A percentile compares a stretch with the other conserved stretches of the same genome.
Evolutionary conservation across 1,140 invertebrate species (phyloP).

Genomic region (Scaptomyza montana): DNA sequence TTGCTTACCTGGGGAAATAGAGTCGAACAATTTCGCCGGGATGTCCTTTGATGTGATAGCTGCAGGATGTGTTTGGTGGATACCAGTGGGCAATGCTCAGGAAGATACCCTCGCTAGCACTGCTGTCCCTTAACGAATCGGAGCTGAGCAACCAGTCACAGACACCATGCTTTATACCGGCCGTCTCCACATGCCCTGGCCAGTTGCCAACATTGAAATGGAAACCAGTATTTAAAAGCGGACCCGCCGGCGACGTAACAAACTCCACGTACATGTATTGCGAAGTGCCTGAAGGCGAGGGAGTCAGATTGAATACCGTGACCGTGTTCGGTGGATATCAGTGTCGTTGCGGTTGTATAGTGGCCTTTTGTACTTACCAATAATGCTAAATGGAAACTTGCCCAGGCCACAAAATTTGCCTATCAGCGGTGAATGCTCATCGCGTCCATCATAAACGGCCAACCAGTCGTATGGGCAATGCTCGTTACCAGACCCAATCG

Average conservation of each 20-base stretch:
- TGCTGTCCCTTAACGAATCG: constrained; percentile 89
- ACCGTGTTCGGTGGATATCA: neutral
- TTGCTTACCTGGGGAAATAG: constrained; percentile 91
- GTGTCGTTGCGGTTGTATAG: constrained; percentile 15
- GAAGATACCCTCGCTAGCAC: constrained; percentile 93
- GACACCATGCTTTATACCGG: constrained; percentile 91
- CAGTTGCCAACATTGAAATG: constrained; percentile 97
- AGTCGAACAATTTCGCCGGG: constrained; percentile 93
- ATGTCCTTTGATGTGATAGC: constrained; percentile 93
- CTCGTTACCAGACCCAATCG: constrained; percentile 92
- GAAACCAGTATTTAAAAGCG: constrained; percentile 94
- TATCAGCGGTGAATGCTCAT: constrained; percentile 93
- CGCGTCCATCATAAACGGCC: constrained; percentile 94
- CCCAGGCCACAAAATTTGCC: constrained; percentile 97
- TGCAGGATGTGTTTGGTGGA: constrained; percentile 94
- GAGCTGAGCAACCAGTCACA: constrained; percentile 94
- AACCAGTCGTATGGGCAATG: constrained; percentile 96
- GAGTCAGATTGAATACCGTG: neutral
- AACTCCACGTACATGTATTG: constrained; percentile 96
- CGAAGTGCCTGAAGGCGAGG: constrained; percentile 87
- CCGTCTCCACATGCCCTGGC: constrained; percentile 94
- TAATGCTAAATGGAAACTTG: constrained; percentile 96
- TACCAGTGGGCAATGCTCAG: constrained; percentile 96
- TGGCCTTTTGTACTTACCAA: constrained; percentile 84
- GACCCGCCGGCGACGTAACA: constrained; percentile 94